Evolutionary conservation across 2,113 vertebrate genomes (phyloP).

Genomic region (Phycodurus eques): DNA sequence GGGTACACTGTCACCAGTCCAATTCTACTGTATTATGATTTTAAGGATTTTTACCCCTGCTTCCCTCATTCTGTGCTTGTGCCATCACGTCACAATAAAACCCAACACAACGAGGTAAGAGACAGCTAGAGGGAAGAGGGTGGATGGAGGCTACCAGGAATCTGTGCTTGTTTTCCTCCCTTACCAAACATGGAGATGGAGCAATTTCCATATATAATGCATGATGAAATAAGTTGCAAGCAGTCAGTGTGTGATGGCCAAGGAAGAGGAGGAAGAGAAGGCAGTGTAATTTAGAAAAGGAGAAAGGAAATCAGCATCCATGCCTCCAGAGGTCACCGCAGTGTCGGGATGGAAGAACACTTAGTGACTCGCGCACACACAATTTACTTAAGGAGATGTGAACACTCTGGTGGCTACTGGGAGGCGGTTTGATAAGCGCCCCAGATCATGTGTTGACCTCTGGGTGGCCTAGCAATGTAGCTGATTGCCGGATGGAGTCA

Average conservation of each 20-base stretch:
- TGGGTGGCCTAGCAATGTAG: conserved; percentile 40
- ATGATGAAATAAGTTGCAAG: conserved; percentile 39
- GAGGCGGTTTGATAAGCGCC: conserved; percentile 60
- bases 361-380: conserved; percentile 47
- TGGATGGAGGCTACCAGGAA: neutral
- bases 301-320: conserved; percentile 25
- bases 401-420: conserved; percentile 49
- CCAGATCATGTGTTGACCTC: conserved; percentile 57
- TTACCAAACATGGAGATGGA: conserved; percentile 16
- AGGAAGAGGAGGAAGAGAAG: conserved; percentile 1
- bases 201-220: conserved; percentile 28
- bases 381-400: conserved; percentile 70
- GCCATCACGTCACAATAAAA: neutral
- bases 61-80: neutral
- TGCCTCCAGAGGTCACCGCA: conserved; percentile 45
- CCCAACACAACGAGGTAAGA: conserved; percentile 3
- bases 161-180: conserved; percentile 3
- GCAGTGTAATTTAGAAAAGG: neutral
- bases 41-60: neutral
- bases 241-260: conserved; percentile 11
- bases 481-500: conserved; percentile 61
- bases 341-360: conserved; percentile 53
- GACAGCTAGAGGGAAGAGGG: neutral
- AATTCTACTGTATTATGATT: too few species aligned
- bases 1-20: too few species aligned